Evolutionary conservation across 2,888 invertebrate species (phyloP), one percentile per base, ranked within the genome.

Genomic region (Cantharis rustica): DNA sequence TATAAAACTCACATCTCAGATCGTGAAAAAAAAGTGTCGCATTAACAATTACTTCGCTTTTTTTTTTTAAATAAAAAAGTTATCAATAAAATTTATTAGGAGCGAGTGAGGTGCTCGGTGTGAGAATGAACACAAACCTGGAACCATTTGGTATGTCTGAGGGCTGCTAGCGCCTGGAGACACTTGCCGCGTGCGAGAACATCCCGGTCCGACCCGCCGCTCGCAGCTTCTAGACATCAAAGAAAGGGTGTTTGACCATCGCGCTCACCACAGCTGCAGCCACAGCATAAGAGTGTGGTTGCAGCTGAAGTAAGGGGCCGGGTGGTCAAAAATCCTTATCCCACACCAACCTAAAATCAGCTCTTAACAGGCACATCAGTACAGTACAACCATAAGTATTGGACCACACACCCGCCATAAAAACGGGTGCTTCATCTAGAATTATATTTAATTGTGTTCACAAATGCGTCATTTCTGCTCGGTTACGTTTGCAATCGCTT

Each of bases 141-240:
- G 95, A 99, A 99, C 98, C 99, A 99, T 93, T 99, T 99, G 93
- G 98, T 97, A 94, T 98, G 98, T 92, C 99, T 96, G 91, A 99
- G 95, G 91, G 97, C 97, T 92, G 99, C 98, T 92, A 99, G 95
- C 92, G 99, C 98, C 93, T 98, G 95, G 93, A 99, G 95, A 94
- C 99, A 99, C 93, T 98, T 98, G 93, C 97, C 96, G 93, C 97
- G 96, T 93, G 98, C 96, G 92, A 99, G 95, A 90, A 97, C 95
- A 92, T 98, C 98, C 91, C 93, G 92, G 90, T 94, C 91, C 88
- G 90, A 90, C 89, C 90, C 93, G 92, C 93, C 93, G 92, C 93
- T 93, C 91, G 93, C 92, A 88, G 88, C 88, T 87, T 88, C 89
- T 88, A 88, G 87, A 85, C 85, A 88, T 87, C 87, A 86, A 47